Percentiles rank a stretch among this genome's conserved stretches.
Evolutionary conservation across 2,797 vertebrate species (phyloP).

Genomic region (Leptatherina wallacei): DNA sequence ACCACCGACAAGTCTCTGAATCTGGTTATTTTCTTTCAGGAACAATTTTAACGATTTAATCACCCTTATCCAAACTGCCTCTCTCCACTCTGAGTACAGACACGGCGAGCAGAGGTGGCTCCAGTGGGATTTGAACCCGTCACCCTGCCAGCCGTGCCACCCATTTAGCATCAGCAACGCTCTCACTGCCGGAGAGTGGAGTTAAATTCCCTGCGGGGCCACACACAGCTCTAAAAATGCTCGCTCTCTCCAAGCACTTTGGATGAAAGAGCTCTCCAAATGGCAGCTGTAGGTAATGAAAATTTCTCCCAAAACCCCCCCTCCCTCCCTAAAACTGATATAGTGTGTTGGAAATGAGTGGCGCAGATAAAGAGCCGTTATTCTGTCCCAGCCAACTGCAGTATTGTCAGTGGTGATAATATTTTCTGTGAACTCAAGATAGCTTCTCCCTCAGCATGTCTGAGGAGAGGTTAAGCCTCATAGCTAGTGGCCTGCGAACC

Average conservation of each 20-base stretch:
- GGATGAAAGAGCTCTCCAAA: slow-evolving; percentile 53
- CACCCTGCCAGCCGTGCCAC: slow-evolving; percentile 22
- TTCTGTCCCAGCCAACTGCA: slow-evolving; percentile 47
- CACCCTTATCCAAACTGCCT: slow-evolving; percentile 17
- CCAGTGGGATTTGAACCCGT: slow-evolving; percentile 27
- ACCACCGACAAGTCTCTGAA: too few species aligned
- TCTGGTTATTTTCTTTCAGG: not conserved
- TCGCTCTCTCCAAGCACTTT: slow-evolving; percentile 29
- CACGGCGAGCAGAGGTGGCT: not conserved
- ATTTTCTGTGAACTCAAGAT: slow-evolving; percentile 67
- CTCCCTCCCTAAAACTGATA: slow-evolving; percentile 43
- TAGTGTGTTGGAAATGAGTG: slow-evolving; percentile 47
- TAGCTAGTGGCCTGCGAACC: slow-evolving; percentile 59
- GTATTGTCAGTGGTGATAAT: slow-evolving; percentile 66
- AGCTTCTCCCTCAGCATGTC: slow-evolving; percentile 59
- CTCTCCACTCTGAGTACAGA: not conserved
- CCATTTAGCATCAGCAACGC: slow-evolving; percentile 32
- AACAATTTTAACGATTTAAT: slow-evolving; percentile 8
- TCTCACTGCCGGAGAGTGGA: slow-evolving; percentile 15
- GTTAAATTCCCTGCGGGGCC: slow-evolving; percentile 32
- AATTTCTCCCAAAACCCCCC: slow-evolving; percentile 8
- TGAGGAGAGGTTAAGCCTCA: slow-evolving; percentile 62
- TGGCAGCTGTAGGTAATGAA: slow-evolving; percentile 54
- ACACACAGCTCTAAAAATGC: slow-evolving; percentile 32
- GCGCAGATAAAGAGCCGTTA: slow-evolving; percentile 47